Evolutionary conservation across 2,888 invertebrate genomes (phyloP).

Genomic region (Melanostoma mellinum): DNA sequence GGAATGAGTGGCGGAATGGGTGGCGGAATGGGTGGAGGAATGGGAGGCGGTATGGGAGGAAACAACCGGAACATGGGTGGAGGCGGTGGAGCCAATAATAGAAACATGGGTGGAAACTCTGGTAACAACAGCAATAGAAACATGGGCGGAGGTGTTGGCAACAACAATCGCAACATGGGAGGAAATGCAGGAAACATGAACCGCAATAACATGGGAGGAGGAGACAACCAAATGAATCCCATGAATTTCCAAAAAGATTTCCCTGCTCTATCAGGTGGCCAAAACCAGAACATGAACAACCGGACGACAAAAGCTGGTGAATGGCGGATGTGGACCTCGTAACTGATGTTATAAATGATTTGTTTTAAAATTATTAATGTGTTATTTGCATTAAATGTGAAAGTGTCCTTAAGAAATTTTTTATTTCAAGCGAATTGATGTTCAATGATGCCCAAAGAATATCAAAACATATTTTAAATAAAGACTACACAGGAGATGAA

Average conservation of each 20-base stretch:
- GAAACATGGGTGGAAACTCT: conserved; percentile 59
- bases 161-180: conserved; percentile 75
- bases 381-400: not conserved
- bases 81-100: conserved; percentile 73
- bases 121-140: conserved; percentile 77
- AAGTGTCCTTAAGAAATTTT: not conserved
- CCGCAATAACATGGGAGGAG: conserved; percentile 62
- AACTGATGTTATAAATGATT: not conserved
- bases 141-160: conserved; percentile 82
- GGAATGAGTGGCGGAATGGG: conserved; percentile 76
- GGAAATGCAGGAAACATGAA: conserved; percentile 68
- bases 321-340: conserved; percentile 41
- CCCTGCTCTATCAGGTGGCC: conserved; percentile 76
- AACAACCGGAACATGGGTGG: conserved; percentile 76
- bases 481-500: no score
- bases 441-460: no score
- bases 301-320: conserved; percentile 39
- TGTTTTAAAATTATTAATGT: not conserved
- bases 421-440: no score
- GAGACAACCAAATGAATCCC: conserved; percentile 50
- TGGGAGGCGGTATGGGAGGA: conserved; percentile 82
- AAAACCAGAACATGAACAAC: conserved; percentile 58
- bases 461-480: no score
- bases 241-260: conserved; percentile 79
- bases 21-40: conserved; percentile 67